Base-by-base conservation (phyloP, 2,113 vertebrate genomes). In the Sander lucioperca region DNA sequence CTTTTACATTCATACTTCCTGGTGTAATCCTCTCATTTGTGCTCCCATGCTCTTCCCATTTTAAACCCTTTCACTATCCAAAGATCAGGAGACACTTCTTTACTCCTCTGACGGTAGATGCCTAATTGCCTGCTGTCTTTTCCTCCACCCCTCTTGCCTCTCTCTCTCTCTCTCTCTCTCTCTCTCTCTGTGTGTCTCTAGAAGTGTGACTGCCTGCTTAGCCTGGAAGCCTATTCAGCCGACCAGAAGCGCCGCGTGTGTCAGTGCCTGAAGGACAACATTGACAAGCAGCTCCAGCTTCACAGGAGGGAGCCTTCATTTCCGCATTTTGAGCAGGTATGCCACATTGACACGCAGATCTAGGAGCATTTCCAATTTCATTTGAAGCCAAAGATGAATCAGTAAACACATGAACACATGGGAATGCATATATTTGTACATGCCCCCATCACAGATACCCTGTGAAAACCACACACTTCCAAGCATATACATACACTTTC, bases 131-230 rank as follows among this genome's bases (percentile, higher is more conserved):
- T 6, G 2, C 77, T 84, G 72, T 88, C 58, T 79, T 67, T 89
- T 78, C 69, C 68, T 80, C 81, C 74, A 57, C 63, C 80, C 69
- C 47, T 70, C 73, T 69, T 5, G 6, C 56, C 61, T 59, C 62
- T 23, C 72, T 61, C 61, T 47, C 62, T 56, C 63, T 77, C 51
- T 67, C 16, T 64, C 63, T n/a, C 43, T 64, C 72, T 69, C 66
- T 79, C 50, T 74, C 77, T 80, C 47, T 80, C 75, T 61, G 25
- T 33, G 30, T 33, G 30, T 81, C 76, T 85, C 88, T 92, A 99
- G 97, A 97, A 97, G 93, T 97, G 97, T 86, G 97, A 98, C 95
- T 98, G 97, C 95, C 95, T 98, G 93, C 96, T 99, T 95, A 98
- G 97, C 94, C 95, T 99, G 95, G 97, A 99, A 92, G 97, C 97